These are phyloP conservation scores for Lepus europaeus DNA, from an alignment of 2,113 vertebrate genomes.

Conservation along the genomic window DNA sequence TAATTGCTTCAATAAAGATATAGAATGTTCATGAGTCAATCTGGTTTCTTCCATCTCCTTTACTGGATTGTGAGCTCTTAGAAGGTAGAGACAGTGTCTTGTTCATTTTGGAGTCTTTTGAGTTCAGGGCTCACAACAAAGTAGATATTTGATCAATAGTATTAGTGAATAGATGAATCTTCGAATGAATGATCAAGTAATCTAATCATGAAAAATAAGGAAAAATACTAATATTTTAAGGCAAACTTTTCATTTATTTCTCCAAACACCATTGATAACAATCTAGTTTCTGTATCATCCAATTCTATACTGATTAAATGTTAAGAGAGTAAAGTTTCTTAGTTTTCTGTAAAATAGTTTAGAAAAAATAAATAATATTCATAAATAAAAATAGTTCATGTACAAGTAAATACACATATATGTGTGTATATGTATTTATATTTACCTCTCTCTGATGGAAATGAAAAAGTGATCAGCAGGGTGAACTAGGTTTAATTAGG, in stretches of 20 bases:
- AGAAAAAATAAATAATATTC: neutral
- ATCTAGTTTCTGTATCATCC: conserved; percentile 35
- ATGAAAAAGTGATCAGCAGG: conserved; percentile 57
- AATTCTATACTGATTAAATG: neutral
- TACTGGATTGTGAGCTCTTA: neutral
- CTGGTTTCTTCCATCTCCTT: conserved; percentile 28
- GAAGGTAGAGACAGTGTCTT: neutral
- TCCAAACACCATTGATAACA: conserved; percentile 29
- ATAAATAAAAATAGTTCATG: conserved; percentile 5
- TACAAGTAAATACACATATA: neutral
- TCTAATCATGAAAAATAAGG: conserved; percentile 39
- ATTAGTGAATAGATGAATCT: neutral
- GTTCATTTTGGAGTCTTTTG: conserved; percentile 9
- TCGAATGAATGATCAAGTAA: neutral
- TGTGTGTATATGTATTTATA: neutral
- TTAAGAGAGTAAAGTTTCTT: conserved; percentile 21
- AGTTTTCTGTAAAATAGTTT: conserved; percentile 43
- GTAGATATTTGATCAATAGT: neutral
- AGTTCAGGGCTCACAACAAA: conserved; percentile 4
- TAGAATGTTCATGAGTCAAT: conserved; percentile 16
- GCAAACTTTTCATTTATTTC: conserved; percentile 47
- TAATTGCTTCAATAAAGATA: conserved; percentile 55
- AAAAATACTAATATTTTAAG: conserved; percentile 58
- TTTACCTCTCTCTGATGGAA: neutral
- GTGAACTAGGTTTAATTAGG: neutral